A percentile compares a stretch with the other conserved stretches of the same genome.
These are phyloP conservation scores for Hirundichthys speculiger DNA, from an alignment of 2,113 vertebrate genomes.

Conservation along the genomic window DNA sequence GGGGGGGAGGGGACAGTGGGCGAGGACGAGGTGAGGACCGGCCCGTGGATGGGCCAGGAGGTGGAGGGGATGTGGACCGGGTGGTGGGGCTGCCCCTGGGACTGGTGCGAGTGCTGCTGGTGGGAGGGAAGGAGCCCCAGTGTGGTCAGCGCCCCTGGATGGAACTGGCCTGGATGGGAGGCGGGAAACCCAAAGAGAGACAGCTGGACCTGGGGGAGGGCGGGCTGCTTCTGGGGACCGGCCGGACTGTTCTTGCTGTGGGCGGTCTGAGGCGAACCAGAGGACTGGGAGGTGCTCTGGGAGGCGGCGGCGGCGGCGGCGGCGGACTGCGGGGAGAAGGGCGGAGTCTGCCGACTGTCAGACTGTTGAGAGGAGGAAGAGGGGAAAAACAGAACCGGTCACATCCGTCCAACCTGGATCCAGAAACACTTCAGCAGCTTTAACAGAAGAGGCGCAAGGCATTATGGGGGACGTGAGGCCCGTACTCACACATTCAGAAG, in stretches of 20 bases:
- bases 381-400: neutral
- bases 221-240: slow-evolving; percentile 57
- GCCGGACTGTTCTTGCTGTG: slow-evolving; percentile 80
- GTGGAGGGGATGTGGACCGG: slow-evolving; percentile 86
- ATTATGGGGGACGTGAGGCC: too few species aligned
- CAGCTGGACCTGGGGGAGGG: slow-evolving; percentile 86
- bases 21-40: slow-evolving; percentile 86
- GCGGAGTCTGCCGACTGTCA: slow-evolving; percentile 89
- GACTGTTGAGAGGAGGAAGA: slow-evolving; percentile 77
- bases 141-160: slow-evolving; percentile 81
- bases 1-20: slow-evolving; percentile 81
- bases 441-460: too few species aligned
- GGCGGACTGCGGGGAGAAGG: slow-evolving; percentile 88
- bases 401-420: too few species aligned
- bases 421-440: too few species aligned
- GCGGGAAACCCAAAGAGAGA: slow-evolving; percentile 91
- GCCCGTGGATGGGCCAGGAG: slow-evolving; percentile 93
- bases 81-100: slow-evolving; percentile 75
- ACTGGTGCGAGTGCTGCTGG: slow-evolving; percentile 66
- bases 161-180: slow-evolving; percentile 89
- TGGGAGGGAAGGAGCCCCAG: slow-evolving; percentile 89
- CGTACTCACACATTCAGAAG: slow-evolving; percentile 94
- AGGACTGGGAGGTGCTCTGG: slow-evolving; percentile 85
- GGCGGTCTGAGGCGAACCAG: slow-evolving; percentile 84
- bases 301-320: slow-evolving; percentile 82